A percentile compares a stretch with the other conserved stretches of the same genome.
Evolutionary conservation across 2,797 vertebrate species (phyloP).

Genomic region (Rhynchonycteris naso): DNA sequence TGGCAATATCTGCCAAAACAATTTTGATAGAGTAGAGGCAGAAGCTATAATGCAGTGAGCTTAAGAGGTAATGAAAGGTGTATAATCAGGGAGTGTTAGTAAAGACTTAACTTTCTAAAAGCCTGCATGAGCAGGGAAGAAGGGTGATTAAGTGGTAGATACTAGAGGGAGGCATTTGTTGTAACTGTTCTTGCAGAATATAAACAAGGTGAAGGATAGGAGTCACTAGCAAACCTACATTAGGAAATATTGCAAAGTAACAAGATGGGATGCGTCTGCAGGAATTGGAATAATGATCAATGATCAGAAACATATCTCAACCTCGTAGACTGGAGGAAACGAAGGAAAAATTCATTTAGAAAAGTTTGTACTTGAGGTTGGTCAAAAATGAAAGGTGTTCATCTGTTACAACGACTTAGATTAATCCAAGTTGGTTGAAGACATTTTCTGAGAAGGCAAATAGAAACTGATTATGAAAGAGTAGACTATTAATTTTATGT

Average conservation of each 20-base stretch:
- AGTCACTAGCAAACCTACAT: not conserved
- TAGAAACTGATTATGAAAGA: not conserved
- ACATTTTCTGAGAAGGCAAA: not conserved
- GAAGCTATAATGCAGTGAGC: not conserved
- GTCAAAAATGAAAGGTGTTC: not conserved
- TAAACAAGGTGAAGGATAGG: not conserved
- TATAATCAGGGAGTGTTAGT: not conserved
- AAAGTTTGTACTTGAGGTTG: not conserved
- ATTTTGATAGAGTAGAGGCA: constrained; percentile 17
- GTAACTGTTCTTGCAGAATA: not conserved
- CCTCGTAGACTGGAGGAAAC: not conserved
- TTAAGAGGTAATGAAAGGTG: not conserved
- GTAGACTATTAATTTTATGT: not conserved
- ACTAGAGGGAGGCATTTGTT: not conserved
- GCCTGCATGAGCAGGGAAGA: not conserved
- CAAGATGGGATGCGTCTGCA: not conserved
- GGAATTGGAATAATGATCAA: no score
- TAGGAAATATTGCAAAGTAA: not conserved
- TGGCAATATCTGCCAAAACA: constrained; percentile 40
- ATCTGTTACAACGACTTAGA: not conserved
- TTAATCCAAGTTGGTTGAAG: not conserved
- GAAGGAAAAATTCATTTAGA: not conserved
- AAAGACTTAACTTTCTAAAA: not conserved
- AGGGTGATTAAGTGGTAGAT: rapidly evolving
- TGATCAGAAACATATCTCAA: not conserved